These are phyloP conservation scores for Copidosoma floridanum DNA, from an alignment of 1,140 invertebrate genomes.

Conservation along the genomic window DNA sequence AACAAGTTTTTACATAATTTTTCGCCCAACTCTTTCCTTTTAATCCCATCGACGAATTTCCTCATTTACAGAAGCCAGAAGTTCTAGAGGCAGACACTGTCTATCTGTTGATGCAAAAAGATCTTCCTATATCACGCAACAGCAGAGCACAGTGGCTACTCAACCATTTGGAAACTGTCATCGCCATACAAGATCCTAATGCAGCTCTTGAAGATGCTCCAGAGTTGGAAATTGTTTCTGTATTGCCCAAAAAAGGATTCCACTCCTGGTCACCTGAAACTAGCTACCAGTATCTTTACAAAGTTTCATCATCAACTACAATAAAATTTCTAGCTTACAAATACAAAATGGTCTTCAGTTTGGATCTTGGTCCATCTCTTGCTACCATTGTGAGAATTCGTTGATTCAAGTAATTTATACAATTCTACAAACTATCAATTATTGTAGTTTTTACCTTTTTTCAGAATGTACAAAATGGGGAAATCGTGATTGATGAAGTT, in stretches of 20 bases:
- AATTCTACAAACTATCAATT: background rate
- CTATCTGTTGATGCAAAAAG: slow-evolving; percentile 72
- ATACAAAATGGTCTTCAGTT: slow-evolving; percentile 73
- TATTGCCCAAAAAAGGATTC: slow-evolving; percentile 60
- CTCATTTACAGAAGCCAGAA: slow-evolving; percentile 41
- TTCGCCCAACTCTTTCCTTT: no score
- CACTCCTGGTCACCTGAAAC: slow-evolving; percentile 56
- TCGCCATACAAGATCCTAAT: slow-evolving; percentile 54
- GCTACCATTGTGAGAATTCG: slow-evolving; percentile 63
- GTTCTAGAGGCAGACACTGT: slow-evolving; percentile 66
- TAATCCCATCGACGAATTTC: no score
- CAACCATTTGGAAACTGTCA: slow-evolving; percentile 65
- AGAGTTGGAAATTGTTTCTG: slow-evolving; percentile 67
- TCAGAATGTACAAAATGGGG: slow-evolving; percentile 64
- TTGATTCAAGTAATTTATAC: no score
- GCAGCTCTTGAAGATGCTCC: slow-evolving; percentile 48
- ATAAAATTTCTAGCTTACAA: slow-evolving; percentile 60
- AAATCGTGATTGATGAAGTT: slow-evolving; percentile 71
- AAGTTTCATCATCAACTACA: slow-evolving; percentile 55
- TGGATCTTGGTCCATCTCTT: slow-evolving; percentile 80
- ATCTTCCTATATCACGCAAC: slow-evolving; percentile 74
- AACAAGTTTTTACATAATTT: no score
- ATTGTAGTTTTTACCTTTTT: slow-evolving; percentile 38
- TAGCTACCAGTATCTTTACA: slow-evolving; percentile 59
- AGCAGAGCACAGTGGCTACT: slow-evolving; percentile 75